Percentiles rank a stretch among this genome's conserved stretches.
phyloP scores from a whole-genome alignment of 2,888 invertebrate genomes.

The Tanypteryx hageni region DNA sequence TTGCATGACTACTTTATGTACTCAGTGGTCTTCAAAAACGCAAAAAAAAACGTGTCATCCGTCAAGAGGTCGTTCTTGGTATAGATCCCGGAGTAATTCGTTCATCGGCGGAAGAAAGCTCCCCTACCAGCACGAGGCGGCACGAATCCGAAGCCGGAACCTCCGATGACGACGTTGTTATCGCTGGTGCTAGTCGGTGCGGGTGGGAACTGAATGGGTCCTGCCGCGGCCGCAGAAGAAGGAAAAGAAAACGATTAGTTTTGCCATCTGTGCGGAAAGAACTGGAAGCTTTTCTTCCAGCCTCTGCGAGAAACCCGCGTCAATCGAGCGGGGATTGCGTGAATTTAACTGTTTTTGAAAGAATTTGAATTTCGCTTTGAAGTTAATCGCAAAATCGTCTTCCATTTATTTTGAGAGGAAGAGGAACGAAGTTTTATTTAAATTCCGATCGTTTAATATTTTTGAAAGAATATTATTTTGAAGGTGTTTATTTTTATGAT shows the following conservation, averaged over 20 bases:
- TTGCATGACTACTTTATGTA: background rate
- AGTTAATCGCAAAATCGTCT: no score
- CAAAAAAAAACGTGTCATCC: background rate
- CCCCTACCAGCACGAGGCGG: constrained; percentile 53
- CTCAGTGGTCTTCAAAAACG: background rate
- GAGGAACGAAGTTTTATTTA: no score
- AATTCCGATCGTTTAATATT: no score
- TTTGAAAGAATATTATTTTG: no score
- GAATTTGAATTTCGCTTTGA: background rate
- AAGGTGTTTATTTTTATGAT: no score
- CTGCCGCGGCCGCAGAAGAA: constrained; percentile 23
- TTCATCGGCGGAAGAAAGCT: constrained; percentile 10
- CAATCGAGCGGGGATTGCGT: background rate
- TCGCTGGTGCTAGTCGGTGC: background rate
- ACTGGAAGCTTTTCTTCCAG: background rate
- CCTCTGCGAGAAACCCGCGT: background rate
- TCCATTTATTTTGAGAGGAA: no score
- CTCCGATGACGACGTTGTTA: constrained; percentile 45
- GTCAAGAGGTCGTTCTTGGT: background rate
- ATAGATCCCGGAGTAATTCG: background rate
- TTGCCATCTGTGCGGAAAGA: background rate
- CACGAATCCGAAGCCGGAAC: constrained; percentile 52
- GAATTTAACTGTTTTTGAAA: background rate
- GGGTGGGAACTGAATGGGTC: constrained; percentile 52
- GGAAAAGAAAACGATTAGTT: constrained; percentile 7